Percentiles rank a stretch among this genome's conserved stretches.
Evolutionary conservation across 2,113 vertebrate genomes (phyloP).

Genomic region (Eclectus roratus): DNA sequence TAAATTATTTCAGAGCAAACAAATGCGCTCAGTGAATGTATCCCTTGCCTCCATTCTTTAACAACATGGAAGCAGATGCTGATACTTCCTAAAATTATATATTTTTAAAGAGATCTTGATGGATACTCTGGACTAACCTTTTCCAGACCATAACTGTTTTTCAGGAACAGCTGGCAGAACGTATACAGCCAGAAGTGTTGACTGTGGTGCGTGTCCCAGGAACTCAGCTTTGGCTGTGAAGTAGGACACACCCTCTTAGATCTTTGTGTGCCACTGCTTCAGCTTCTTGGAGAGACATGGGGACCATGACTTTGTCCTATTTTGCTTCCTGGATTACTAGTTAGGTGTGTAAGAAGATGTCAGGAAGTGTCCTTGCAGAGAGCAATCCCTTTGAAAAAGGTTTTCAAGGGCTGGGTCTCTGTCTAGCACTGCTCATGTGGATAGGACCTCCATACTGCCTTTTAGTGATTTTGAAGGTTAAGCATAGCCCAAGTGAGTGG

Average conservation of each 20-base stretch:
- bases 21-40: background rate
- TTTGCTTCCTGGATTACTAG: background rate
- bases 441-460: background rate
- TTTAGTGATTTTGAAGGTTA: background rate
- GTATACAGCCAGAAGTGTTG: background rate
- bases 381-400: background rate
- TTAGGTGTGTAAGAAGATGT: fast-evolving
- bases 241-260: background rate
- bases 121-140: background rate
- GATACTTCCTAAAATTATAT: background rate
- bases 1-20: background rate
- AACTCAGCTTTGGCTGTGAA: background rate
- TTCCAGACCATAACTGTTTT: background rate
- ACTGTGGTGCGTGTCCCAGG: background rate
- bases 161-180: background rate
- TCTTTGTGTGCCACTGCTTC: background rate
- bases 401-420: background rate
- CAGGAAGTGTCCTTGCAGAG: background rate
- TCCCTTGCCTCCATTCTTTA: background rate
- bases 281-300: background rate
- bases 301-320: background rate
- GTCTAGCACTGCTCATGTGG: fast-evolving
- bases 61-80: background rate
- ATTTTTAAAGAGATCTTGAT: background rate
- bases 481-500: background rate